Base-by-base conservation (phyloP, 2,113 vertebrate species). In the Columba janthina region DNA sequence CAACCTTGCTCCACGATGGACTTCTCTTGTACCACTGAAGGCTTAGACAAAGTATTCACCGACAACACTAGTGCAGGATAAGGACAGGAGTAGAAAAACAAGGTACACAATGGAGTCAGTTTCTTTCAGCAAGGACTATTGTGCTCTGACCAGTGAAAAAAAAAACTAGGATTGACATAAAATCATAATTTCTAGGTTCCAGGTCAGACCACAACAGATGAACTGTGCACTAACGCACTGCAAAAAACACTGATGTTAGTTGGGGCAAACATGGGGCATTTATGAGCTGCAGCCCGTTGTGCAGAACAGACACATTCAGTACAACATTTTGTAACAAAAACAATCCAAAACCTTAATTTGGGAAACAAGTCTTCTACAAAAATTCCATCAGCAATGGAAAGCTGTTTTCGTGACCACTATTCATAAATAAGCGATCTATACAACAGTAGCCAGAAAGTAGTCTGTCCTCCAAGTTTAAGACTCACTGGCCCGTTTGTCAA, bases 241-340 rank as follows among this genome's bases (percentile, higher is more conserved):
- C 6, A 61, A 61, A 79, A 57, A n/a, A 1, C 12, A 48, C 31
- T n/a, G 15, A 20, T 0, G 1, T 26, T 67, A 72, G 7, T 0
- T 80, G 38, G 7, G 10, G 38, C 4, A 88, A 82, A 71, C 1
- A 0, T 3, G 24, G 12, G 40, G 10, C 34, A 71, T 18, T 67
- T 44, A 34, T 1, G 10, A 92, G n/a, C 60, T 81, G 60, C 31
- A 76, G 42, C 9, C 21, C 42, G 32, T 56, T 46, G 38, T 69
- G 25, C 32, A 77, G 50, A 70, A 81, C 11, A 57, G 40, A 29
- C 16, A 62, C 8, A 8, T 36, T 60, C n/a, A 80, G 57, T 17
- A 9, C 5, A 16, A 28, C 15, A 31, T 36, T 78, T 70, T 48
- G 16, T 51, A 57, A 78, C 3, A 70, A 60, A 67, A 86, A 22